A percentile compares a stretch with the other conserved stretches of the same genome.
Conservation (phyloP, 2,888 invertebrate genomes). For the Lordiphosa fenestrarum region DNA sequence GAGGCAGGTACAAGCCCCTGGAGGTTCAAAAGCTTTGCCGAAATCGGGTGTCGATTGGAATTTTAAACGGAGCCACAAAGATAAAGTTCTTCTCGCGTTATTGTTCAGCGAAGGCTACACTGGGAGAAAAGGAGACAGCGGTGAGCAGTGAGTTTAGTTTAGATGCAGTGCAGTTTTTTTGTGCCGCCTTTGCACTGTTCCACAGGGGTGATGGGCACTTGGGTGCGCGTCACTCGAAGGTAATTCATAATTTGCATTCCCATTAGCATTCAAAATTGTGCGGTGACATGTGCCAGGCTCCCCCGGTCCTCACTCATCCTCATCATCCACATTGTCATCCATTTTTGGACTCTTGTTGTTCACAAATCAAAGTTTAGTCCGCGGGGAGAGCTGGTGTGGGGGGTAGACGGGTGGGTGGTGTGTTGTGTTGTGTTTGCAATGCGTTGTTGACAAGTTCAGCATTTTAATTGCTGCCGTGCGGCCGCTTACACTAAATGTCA, state of each 20-base stretch:
- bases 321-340: conserved; percentile 37
- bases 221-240: neutral
- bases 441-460: conserved; percentile 67
- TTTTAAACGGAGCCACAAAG: conserved; percentile 68
- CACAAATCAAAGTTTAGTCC: conserved; percentile 61
- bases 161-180: too few species aligned
- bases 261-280: conserved; percentile 10
- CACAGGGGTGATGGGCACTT: too few species aligned
- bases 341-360: conserved; percentile 53
- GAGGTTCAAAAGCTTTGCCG: conserved; percentile 47
- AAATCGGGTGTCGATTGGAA: conserved; percentile 70
- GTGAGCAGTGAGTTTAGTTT: too few species aligned
- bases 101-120: too few species aligned
- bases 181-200: too few species aligned
- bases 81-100: conserved; percentile 34
- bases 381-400: conserved; percentile 1
- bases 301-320: conserved; percentile 1
- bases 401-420: conserved; percentile 26
- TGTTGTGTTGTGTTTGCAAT: conserved; percentile 48
- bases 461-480: conserved; percentile 69
- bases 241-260: conserved; percentile 8
- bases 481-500: conserved; percentile 59
- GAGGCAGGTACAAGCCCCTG: neutral
- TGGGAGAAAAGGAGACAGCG: too few species aligned
- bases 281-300: conserved; percentile 13